Conservation (phyloP, 2,888 invertebrate species). For the Drosophila birchii region DNA sequence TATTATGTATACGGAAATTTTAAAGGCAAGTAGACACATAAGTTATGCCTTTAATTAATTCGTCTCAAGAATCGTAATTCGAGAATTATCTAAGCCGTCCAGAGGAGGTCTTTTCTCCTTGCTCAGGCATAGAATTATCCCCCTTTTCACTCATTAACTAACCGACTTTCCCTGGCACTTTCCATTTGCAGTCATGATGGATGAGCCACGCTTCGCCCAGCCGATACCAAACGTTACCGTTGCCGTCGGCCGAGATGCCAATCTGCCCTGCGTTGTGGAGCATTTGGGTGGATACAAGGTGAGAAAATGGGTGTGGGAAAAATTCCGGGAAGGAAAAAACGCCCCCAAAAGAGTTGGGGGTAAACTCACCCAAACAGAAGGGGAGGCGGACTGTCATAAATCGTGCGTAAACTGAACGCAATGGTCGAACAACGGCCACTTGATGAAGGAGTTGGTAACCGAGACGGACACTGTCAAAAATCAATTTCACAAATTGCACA, state of each 20-base stretch:
- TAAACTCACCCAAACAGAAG: not conserved
- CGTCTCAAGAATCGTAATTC: not conserved
- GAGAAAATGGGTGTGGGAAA: constrained; percentile 67
- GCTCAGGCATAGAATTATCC: not conserved
- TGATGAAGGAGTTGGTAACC: constrained; percentile 45
- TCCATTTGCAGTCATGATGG: constrained; percentile 90
- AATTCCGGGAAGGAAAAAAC: not conserved
- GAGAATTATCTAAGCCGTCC: constrained; percentile 2
- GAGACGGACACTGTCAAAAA: constrained; percentile 69
- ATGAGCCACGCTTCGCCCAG: constrained; percentile 94
- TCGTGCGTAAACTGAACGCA: constrained; percentile 54
- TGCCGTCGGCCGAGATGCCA: constrained; percentile 94
- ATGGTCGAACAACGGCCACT: constrained; percentile 27
- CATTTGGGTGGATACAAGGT: constrained; percentile 96
- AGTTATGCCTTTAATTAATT: not conserved
- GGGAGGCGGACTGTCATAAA: constrained; percentile 51
- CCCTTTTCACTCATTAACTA: constrained; percentile 62
- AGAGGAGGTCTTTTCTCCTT: not conserved
- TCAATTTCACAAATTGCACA: constrained; percentile 70
- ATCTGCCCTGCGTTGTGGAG: constrained; percentile 94
- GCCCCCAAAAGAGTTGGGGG: not conserved
- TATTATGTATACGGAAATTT: not conserved
- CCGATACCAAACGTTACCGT: constrained; percentile 97
- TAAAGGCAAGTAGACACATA: not conserved
- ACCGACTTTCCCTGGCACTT: constrained; percentile 41